Conservation (phyloP, 2,888 invertebrate genomes). For the Neocrepidodera transversa region DNA sequence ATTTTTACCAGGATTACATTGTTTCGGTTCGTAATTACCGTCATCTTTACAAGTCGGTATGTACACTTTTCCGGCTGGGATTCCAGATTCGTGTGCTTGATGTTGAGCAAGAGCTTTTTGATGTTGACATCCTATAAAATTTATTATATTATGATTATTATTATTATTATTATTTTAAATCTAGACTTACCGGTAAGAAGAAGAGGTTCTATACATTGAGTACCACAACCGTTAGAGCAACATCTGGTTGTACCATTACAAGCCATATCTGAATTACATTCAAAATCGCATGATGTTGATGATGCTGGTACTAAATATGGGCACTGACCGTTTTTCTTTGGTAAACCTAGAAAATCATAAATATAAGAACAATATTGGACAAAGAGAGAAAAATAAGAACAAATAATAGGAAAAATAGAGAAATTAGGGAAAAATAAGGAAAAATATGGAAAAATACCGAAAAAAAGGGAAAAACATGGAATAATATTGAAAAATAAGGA, state of each 20-base stretch:
- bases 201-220: conserved; percentile 77
- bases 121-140: conserved; percentile 73
- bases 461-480: too few species aligned
- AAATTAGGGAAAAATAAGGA: too few species aligned
- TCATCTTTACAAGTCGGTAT: conserved; percentile 76
- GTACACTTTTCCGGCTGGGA: conserved; percentile 76
- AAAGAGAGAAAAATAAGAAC: too few species aligned
- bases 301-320: conserved; percentile 79
- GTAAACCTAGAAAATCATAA: conserved; percentile 58
- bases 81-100: conserved; percentile 73
- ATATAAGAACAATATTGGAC: too few species aligned
- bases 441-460: too few species aligned
- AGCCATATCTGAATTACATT: conserved; percentile 79
- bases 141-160: too few species aligned
- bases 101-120: conserved; percentile 64
- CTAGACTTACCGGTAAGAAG: conserved; percentile 70
- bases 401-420: too few species aligned
- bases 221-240: conserved; percentile 88
- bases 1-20: conserved; percentile 73
- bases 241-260: conserved; percentile 76
- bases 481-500: too few species aligned
- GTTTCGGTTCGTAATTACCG: conserved; percentile 74
- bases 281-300: conserved; percentile 74
- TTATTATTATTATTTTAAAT: too few species aligned
- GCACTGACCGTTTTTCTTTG: conserved; percentile 79